Percentiles rank a stretch among this genome's conserved stretches.
Evolutionary conservation across 2,888 invertebrate genomes (phyloP).

Genomic region (Oegoconia quadripuncta): DNA sequence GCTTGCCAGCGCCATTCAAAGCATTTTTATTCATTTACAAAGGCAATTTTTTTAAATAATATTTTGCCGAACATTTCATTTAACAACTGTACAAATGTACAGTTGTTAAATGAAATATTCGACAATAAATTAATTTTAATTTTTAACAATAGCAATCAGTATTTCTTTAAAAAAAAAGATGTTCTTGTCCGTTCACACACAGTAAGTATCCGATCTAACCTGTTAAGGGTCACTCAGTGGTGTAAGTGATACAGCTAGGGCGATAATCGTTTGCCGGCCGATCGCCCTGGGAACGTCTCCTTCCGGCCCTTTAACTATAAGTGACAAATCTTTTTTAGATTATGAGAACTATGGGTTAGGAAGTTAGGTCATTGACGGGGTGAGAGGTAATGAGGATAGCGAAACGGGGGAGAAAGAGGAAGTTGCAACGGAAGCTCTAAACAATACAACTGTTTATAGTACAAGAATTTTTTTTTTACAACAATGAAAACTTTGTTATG

Average conservation of each 20-base stretch:
- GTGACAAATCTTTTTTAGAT: slow-evolving; percentile 79
- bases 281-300: slow-evolving; percentile 58
- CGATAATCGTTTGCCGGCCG: slow-evolving; percentile 61
- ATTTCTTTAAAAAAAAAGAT: too few species aligned
- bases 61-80: too few species aligned
- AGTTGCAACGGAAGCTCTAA: slow-evolving; percentile 6
- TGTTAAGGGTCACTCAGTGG: slow-evolving; percentile 56
- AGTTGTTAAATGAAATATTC: too few species aligned
- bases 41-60: too few species aligned
- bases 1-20: too few species aligned
- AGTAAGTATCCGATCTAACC: slow-evolving; percentile 34
- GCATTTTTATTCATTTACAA: too few species aligned
- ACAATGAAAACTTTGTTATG: too few species aligned
- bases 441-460: neutral
- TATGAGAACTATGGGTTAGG: slow-evolving; percentile 60
- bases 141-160: too few species aligned
- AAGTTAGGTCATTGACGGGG: slow-evolving; percentile 32
- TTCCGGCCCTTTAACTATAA: slow-evolving; percentile 49
- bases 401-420: neutral
- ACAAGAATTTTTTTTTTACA: neutral
- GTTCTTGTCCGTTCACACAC: neutral
- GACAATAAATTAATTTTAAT: too few species aligned
- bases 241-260: slow-evolving; percentile 51
- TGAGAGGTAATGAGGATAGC: neutral
- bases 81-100: too few species aligned